A percentile compares a stretch with the other conserved stretches of the same genome.
phyloP scores from a whole-genome alignment of 1,140 invertebrate genomes.

The Drosophila repletoides region DNA sequence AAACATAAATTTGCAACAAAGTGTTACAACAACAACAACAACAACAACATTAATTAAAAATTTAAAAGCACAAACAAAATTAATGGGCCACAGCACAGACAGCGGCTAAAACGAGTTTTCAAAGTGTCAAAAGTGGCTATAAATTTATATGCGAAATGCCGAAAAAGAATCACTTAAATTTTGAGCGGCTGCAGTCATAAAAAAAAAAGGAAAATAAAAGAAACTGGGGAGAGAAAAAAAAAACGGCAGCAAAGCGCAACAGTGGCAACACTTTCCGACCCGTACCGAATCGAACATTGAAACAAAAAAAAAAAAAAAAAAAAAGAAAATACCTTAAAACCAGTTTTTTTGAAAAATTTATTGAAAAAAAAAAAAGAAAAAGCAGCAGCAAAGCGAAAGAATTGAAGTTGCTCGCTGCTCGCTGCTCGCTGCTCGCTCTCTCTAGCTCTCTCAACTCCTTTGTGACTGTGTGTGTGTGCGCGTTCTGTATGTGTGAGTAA shows the following conservation, averaged over 20 bases:
- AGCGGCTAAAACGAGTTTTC: constrained; percentile 61
- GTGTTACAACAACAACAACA: constrained; percentile 27
- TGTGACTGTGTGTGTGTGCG: constrained; percentile 12
- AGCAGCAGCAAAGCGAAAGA: constrained; percentile 49
- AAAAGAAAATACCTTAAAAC: constrained; percentile 82
- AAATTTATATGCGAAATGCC: constrained; percentile 60
- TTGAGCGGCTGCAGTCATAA: constrained; percentile 44
- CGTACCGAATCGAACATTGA: constrained; percentile 28
- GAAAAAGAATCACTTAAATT: constrained; percentile 70
- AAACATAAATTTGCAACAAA: constrained; percentile 52
- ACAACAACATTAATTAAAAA: constrained; percentile 25
- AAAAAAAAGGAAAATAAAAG: constrained; percentile 23
- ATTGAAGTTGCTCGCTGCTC: constrained; percentile 60
- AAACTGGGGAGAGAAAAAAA: constrained; percentile 23
- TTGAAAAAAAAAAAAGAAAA: constrained; percentile 59
- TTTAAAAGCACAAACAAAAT: constrained; percentile 32
- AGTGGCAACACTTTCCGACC: constrained; percentile 55
- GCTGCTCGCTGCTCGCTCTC: background rate
- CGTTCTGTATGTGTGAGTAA: constrained; percentile 23
- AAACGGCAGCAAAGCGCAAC: constrained; percentile 49
- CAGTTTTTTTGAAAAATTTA: constrained; percentile 77
- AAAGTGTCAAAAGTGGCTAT: constrained; percentile 74
- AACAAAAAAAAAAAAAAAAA: constrained; percentile 6
- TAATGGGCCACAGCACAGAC: constrained; percentile 37
- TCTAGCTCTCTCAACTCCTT: constrained; percentile 11